Evolutionary conservation across 2,797 vertebrate species (phyloP), one percentile per base, ranked within the genome.

Genomic region (Sandelia bainsii): DNA sequence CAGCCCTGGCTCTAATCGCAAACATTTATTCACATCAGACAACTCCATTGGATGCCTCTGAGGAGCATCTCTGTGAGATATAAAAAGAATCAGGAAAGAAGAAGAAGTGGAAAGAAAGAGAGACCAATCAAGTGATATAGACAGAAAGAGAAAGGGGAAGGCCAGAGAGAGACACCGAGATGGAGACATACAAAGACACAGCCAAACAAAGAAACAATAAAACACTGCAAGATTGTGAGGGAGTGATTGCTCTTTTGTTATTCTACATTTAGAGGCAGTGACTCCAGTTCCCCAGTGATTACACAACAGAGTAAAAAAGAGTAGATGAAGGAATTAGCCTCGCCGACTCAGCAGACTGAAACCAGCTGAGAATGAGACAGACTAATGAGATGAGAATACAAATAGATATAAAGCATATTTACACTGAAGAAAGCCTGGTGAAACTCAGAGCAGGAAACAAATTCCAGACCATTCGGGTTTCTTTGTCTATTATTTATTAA

Each of bases 11-110:
- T 81, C 81, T 90, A 91, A 93, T 91, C 83, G 66, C 86, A 92
- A 92, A 92, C 91, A 93, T 91, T 93, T 91, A 91, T 92, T 92
- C 91, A 87, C 80, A 93, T 91, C 89, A 90, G 82, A 91, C 87
- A 77, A 80, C 82, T 77, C 62, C 57, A 51, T 57, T 27, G 48
- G 63, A 70, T 27, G 75, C 78, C 90, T 87, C 87, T 59, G 77
- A 83, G 83, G 81, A 84, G 66, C 79, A 67, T 80, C 70, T 78
- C 79, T 62, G 75, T 32, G 52, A 86, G 80, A 80, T 83, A 79
- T 81, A 79, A 84, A 89, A 85, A 84, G 83, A 87, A 69, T 54
- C 53, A 52, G 76, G 61, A 77, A 83, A 71, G 34, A 84, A 68
- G 57, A 62, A 16, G 57, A 58, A 20, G n/a, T n/a, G n/a, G 16